Percentiles rank a stretch among this genome's conserved stretches.
Evolutionary conservation across 2,113 vertebrate genomes (phyloP).

Genomic region (Xenopus laevis): DNA sequence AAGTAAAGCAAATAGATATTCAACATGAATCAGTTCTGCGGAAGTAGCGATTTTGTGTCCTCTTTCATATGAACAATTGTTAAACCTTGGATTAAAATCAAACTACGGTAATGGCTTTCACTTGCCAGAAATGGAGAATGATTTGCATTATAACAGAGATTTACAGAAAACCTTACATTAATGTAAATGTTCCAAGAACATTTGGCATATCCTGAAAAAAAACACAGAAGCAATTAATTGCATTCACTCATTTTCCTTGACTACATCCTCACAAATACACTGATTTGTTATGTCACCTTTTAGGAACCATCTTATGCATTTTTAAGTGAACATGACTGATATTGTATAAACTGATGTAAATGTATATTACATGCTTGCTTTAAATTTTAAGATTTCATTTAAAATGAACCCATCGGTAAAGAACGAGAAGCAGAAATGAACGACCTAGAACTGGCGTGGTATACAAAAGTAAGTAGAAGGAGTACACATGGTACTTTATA

Average conservation of each 20-base stretch:
- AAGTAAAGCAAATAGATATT: not conserved
- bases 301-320: not conserved
- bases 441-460: too few relatives aligned
- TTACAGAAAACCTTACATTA: not conserved
- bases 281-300: not conserved
- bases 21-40: not conserved
- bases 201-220: not conserved
- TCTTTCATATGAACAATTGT: slow-evolving; percentile 3
- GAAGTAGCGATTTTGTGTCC: not conserved
- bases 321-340: not conserved
- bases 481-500: too few relatives aligned
- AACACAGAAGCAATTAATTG: not conserved
- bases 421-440: too few relatives aligned
- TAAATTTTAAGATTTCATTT: too few relatives aligned
- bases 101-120: slow-evolving; percentile 1
- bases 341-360: too few relatives aligned
- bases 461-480: too few relatives aligned
- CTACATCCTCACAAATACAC: not conserved
- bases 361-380: too few relatives aligned
- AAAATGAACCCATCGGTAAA: too few relatives aligned
- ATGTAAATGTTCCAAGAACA: slow-evolving; percentile 5
- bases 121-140: not conserved
- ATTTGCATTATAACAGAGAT: slow-evolving; percentile 1
- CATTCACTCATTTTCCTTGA: not conserved
- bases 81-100: slow-evolving; percentile 5